Evolutionary conservation across 2,797 vertebrate species (phyloP), one percentile per base, ranked within the genome.

Genomic region (Tragelaphus eurycerus): DNA sequence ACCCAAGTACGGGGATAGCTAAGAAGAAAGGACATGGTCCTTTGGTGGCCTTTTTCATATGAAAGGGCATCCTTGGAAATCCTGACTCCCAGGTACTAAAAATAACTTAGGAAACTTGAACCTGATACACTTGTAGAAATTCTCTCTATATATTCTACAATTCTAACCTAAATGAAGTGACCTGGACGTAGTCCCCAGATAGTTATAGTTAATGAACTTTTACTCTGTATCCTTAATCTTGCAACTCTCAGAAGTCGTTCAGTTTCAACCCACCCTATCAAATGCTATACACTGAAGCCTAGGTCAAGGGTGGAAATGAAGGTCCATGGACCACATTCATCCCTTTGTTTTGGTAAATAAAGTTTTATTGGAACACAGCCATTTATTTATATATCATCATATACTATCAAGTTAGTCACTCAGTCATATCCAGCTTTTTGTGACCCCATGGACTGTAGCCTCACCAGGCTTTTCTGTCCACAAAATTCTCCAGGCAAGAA

Each of bases 311-410:
- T 59, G 84, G 64, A 96, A 97, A 86, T 25, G 34, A 74, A 78
- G 43, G 13, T 13, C 74, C 60, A 46, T 4, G 34, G 15, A 31
- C 17, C 52, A 93, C 89, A 85, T 50, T 21, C 29, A 82, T 31
- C 15, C 16, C 7, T 92, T 60, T 90, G 25, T 90, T 92, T 57
- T 95, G 91, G 14, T 59, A 81, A 95, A 90, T 89, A 86, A 91
- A 96, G 79, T 79, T 71, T 92, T 83, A 64, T 50, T 87, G 46
- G 29, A 79, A 89, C 19, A 71, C 25, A 64, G 34, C 8, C 34
- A 43, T 89, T 93, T 31, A 86, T 84, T 79, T 46, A 21, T 23
- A 78, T 34, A 78, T 88, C 25, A 88, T 78, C 9, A 15, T 34
- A 59, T 10, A 62, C 60, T 21, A 55, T 57, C 67, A 71, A 38